Percentiles rank a stretch among this genome's conserved stretches.
These are phyloP conservation scores for Tyrophagus putrescentiae DNA, from an alignment of 1,140 invertebrate genomes.

Conservation along the genomic window DNA sequence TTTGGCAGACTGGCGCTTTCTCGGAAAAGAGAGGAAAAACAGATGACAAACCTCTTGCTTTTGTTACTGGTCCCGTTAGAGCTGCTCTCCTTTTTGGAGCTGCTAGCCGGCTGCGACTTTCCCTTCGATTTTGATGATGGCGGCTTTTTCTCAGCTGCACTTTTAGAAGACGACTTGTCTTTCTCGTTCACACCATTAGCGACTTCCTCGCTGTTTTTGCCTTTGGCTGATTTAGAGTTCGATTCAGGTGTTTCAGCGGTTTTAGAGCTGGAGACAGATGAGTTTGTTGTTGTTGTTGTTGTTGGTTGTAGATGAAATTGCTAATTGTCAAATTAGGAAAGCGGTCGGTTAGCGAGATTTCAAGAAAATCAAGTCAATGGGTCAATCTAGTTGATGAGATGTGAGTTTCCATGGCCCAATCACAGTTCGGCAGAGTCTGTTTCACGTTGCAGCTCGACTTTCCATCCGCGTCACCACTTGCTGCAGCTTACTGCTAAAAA, in stretches of 20 bases:
- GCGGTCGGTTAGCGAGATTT: slow-evolving; percentile 2
- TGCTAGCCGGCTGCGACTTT: neutral
- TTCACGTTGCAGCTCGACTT: too few relatives aligned
- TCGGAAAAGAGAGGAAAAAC: neutral
- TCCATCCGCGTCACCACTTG: too few relatives aligned
- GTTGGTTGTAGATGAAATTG: too few relatives aligned
- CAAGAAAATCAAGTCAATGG: too few relatives aligned
- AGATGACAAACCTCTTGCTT: slow-evolving; percentile 1
- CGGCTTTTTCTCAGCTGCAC: neutral
- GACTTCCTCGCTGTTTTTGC: neutral
- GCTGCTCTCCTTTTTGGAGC: neutral
- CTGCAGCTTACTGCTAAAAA: too few relatives aligned
- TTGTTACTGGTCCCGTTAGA: neutral
- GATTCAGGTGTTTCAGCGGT: neutral
- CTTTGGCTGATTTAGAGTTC: neutral
- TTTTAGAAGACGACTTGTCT: too few relatives aligned
- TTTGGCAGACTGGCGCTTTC: neutral
- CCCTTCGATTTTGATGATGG: neutral
- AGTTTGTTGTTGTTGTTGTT: too few relatives aligned
- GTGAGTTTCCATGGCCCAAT: too few relatives aligned
- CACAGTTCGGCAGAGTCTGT: too few relatives aligned
- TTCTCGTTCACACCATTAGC: neutral
- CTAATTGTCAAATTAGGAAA: slow-evolving; percentile 15
- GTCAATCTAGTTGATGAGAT: too few relatives aligned
- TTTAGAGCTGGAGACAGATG: too few relatives aligned